A percentile compares a stretch with the other conserved stretches of the same genome.
Evolutionary conservation across 92 coral and sea anemone genomes (phyloP).

Genomic region (Muricea muricata): DNA sequence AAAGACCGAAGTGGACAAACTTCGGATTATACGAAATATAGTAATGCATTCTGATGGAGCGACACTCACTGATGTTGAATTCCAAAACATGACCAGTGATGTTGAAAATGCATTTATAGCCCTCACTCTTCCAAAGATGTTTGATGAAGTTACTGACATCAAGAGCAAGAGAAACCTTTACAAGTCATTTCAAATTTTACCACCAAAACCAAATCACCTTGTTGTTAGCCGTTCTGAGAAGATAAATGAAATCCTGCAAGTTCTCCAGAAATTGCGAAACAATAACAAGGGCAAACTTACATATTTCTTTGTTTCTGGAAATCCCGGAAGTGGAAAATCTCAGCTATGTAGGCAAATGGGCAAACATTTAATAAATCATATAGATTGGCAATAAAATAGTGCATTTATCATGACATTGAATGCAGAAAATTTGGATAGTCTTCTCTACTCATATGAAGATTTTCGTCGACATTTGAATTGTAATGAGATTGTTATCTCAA

Average conservation of each 20-base stretch:
- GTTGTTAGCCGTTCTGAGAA: conserved; percentile 21
- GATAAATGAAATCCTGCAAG: conserved; percentile 2
- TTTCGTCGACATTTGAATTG: conserved; percentile 57
- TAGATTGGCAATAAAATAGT: conserved; percentile 6
- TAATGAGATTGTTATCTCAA: conserved; percentile 36
- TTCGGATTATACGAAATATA: neutral
- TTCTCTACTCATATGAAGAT: conserved; percentile 54
- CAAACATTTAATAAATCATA: conserved; percentile 19
- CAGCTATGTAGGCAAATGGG: neutral
- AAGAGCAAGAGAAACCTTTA: neutral
- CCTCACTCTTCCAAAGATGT: neutral
- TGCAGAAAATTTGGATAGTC: conserved; percentile 1
- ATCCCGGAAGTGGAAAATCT: conserved; percentile 13
- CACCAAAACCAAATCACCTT: conserved; percentile 58
- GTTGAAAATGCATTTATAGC: neutral
- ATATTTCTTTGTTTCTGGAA: conserved; percentile 48
- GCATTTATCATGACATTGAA: conserved; percentile 32
- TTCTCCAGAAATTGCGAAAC: neutral
- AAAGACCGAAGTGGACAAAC: conserved; percentile 29
- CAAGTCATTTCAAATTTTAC: conserved; percentile 34
- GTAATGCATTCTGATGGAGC: conserved; percentile 33
- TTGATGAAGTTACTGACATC: neutral
- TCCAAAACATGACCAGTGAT: neutral
- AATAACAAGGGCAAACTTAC: conserved; percentile 13
- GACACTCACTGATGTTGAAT: neutral